These are phyloP conservation scores for Frankliniella intonsa DNA, from an alignment of 2,888 invertebrate genomes.

Conservation along the genomic window DNA sequence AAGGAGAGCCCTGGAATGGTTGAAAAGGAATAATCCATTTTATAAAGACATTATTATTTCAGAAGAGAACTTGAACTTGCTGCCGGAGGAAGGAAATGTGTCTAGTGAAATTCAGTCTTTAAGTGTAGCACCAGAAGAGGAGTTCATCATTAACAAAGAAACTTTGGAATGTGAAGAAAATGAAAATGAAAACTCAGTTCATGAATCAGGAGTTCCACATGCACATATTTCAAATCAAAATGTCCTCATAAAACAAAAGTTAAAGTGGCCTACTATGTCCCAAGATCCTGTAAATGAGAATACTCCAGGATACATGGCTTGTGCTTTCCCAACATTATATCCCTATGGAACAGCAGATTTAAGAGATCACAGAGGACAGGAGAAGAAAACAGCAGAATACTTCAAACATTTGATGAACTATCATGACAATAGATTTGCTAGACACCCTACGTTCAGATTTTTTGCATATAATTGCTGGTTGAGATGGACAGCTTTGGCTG, in stretches of 20 bases:
- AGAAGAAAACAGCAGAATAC: conserved; percentile 5
- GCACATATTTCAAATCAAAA: too few relatives aligned
- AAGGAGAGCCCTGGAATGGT: background rate
- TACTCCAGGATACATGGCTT: conserved; percentile 31
- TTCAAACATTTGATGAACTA: conserved; percentile 29
- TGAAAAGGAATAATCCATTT: conserved; percentile 23
- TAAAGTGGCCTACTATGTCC: background rate
- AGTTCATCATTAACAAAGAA: background rate
- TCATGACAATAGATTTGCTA: conserved; percentile 29
- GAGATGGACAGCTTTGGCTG: background rate
- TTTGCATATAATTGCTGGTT: conserved; percentile 23
- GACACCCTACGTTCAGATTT: conserved; percentile 27
- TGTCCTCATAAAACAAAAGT: background rate
- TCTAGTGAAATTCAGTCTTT: background rate
- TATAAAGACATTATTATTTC: conserved; percentile 21
- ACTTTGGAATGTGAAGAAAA: background rate
- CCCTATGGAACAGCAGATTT: conserved; percentile 34
- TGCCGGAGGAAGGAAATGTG: conserved; percentile 21
- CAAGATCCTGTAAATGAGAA: conserved; percentile 28
- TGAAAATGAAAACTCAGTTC: background rate
- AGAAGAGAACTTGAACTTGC: background rate
- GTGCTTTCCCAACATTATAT: conserved; percentile 34
- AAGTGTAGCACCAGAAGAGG: background rate
- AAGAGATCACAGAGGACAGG: background rate
- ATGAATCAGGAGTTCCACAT: background rate